Base-by-base conservation (phyloP, 2,888 invertebrate species). In the Eledone cirrhosa region DNA sequence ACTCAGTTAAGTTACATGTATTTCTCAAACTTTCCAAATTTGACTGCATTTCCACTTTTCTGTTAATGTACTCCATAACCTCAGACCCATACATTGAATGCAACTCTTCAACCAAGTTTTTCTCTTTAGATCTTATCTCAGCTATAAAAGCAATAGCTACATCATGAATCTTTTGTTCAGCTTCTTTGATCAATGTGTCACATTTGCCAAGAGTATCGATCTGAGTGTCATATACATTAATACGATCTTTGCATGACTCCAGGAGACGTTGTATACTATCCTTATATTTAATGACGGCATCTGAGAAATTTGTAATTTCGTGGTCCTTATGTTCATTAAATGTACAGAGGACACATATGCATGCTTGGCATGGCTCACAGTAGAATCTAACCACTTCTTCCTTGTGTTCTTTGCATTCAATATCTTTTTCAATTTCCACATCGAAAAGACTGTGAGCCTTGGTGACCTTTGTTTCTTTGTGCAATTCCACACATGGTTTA, bases 341-440 rank as follows among this genome's bases (percentile, higher is more conserved):
- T 8, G 91, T 91, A 81, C 91, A 91, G 75, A 91, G 86, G 31
- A 91, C 89, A 84, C 91, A 91, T 79, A 91, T 89, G 82, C 91
- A 91, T 8, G 88, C 84, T 80, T 90, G 89, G 81, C 91, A 91
- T 0, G 89, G 90, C 83, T 91, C 91, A 80, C 91, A 91, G 84
- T 90, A 91, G 84, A 91, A 91, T 24, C 91, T 81, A 16, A 90
- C 90, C n/a, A 88, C 89, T 82, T 90, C 90, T 29, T 90, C 90
- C 78, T 86, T 85, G 81, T 91, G 91, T 77, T 90, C 90, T 80
- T 90, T 90, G 84, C 91, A 91, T 78, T 90, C 90, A 48, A 91
- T 89, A 82, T 91, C 90, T 81, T 91, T 90, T 84, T 91, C 91
- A 67, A 90, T 91, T 81, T 90, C 90, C 16, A 90, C 87, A 80